Base-by-base conservation (phyloP, 2,113 vertebrate genomes). In the Vulpes ferrilata region DNA sequence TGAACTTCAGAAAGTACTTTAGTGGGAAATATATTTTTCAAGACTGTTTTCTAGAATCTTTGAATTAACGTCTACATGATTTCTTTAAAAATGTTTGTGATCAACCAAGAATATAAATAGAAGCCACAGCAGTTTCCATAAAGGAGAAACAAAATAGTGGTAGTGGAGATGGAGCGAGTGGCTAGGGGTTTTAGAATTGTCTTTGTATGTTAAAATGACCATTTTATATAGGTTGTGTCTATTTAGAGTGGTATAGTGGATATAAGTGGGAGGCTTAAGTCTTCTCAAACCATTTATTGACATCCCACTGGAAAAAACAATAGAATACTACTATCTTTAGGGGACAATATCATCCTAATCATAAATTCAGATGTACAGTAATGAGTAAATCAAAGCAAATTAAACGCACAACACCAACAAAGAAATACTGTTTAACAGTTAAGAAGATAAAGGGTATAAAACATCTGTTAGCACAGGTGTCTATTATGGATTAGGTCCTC, bases 321-420 rank as follows among this genome's bases (percentile, higher is more conserved):
- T 0, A 82, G 27, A 35, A 48, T 53, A 87, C 86, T 9, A 84
- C 43, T 43, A 71, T 62, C 55, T 90, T 76, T 67, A 64, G 10
- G 48, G 9, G 22, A 76, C 92, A 92, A 93, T 64, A 81, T 6
- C 19, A 62, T 59, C 25, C 57, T 85, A 80, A 88, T 90, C 48
- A 35, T 88, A 90, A 59, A 80, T 43, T 82, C 43, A 93, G 27
- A 32, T 57, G 22, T 57, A 19, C 1, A 38, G 48, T 71, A 74
- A 80, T 87, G 88, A 92, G 91, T n/a, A 74, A 87, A 73, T 65
- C 35, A 96, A 95, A 81, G 55, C 30, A 87, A 87, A 86, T 27
- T 10, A 82, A 94, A 78, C 27, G 81, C 19, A 93, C 73, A 60
- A 7, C 51, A 87, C 16, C 51, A 92, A 71, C 83, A 64, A 32